These are phyloP conservation scores for Thalassoma bifasciatum DNA, from an alignment of 2,113 vertebrate species.

Conservation along the genomic window DNA sequence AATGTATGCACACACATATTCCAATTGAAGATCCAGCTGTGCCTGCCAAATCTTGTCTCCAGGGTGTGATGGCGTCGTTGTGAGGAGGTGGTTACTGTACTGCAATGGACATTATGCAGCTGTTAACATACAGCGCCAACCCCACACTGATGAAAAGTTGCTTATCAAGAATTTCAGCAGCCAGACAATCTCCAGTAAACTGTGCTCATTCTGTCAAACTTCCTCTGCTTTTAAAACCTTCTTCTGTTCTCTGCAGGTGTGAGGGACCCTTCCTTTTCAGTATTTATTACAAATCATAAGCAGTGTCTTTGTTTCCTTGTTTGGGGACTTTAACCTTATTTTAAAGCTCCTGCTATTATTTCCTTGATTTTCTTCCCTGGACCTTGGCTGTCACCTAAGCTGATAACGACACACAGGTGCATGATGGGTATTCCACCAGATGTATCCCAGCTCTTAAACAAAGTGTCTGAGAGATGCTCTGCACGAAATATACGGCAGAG, in stretches of 20 bases:
- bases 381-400: too few species aligned
- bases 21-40: constrained; percentile 66
- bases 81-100: constrained; percentile 44
- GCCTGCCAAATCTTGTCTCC: constrained; percentile 53
- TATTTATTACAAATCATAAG: not conserved
- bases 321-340: too few species aligned
- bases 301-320: too few species aligned
- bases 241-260: not conserved
- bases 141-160: not conserved
- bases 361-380: too few species aligned
- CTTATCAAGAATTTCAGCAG: constrained; percentile 19
- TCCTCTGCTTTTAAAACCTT: not conserved
- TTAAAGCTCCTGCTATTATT: too few species aligned
- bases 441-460: too few species aligned
- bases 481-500: too few species aligned
- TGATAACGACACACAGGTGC: too few species aligned
- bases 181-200: not conserved
- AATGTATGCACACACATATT: constrained; percentile 72
- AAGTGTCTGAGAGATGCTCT: too few species aligned
- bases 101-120: constrained; percentile 48
- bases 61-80: constrained; percentile 49
- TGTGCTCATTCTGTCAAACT: not conserved
- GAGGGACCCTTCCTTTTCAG: not conserved
- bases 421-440: too few species aligned
- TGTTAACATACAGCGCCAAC: constrained; percentile 30